phyloP scores from a whole-genome alignment of 2,888 invertebrate species.

The Chromoteleia sp. region DNA sequence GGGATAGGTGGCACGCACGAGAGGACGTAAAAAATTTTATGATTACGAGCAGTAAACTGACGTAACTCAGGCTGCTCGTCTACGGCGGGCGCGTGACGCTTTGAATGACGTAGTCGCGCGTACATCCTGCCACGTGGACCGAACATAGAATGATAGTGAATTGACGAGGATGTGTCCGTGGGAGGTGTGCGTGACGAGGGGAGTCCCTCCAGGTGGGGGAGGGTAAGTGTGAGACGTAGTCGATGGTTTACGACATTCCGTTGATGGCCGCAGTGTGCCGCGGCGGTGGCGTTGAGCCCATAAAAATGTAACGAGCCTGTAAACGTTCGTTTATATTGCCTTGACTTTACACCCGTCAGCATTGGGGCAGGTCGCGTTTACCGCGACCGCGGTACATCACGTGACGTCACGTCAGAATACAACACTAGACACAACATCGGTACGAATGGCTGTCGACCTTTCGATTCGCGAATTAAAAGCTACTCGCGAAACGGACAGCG shows the following conservation, averaged over 20 bases:
- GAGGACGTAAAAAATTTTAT: slow-evolving; percentile 84
- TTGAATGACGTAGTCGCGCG: slow-evolving; percentile 80
- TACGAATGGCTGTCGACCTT: slow-evolving; percentile 35
- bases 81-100: slow-evolving; percentile 79
- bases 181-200: slow-evolving; percentile 72
- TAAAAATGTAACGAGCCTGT: slow-evolving; percentile 85
- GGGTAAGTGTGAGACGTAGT: slow-evolving; percentile 73
- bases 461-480: slow-evolving; percentile 41
- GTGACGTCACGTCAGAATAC: slow-evolving; percentile 76
- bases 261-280: slow-evolving; percentile 82
- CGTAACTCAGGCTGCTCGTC: slow-evolving; percentile 80
- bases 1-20: slow-evolving; percentile 73
- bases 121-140: slow-evolving; percentile 78
- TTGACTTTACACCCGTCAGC: slow-evolving; percentile 81
- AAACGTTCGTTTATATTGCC: slow-evolving; percentile 85
- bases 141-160: slow-evolving; percentile 71
- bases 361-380: slow-evolving; percentile 83
- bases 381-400: slow-evolving; percentile 74
- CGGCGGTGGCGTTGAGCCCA: slow-evolving; percentile 83
- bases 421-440: slow-evolving; percentile 35
- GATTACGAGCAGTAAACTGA: slow-evolving; percentile 84
- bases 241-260: slow-evolving; percentile 84
- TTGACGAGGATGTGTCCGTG: slow-evolving; percentile 68
- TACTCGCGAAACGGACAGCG: slow-evolving; percentile 17
- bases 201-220: slow-evolving; percentile 48